Evolutionary conservation across 2,888 invertebrate species (phyloP).

Genomic region (Siphonodentalium dalli): DNA sequence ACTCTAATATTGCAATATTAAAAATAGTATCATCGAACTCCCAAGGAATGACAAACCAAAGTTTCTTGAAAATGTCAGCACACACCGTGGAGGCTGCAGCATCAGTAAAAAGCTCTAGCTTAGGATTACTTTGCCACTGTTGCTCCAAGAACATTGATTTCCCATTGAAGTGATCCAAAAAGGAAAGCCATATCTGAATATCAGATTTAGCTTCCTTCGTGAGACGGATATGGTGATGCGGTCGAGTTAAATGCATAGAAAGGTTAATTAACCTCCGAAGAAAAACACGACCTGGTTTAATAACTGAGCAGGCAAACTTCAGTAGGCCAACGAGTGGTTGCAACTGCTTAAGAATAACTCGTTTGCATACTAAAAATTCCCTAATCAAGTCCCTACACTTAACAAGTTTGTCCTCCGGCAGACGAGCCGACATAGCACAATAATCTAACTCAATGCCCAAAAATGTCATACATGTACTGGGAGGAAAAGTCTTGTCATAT

Average conservation of each 20-base stretch:
- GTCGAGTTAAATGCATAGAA: background rate
- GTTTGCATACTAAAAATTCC: background rate
- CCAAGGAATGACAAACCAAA: conserved; percentile 8
- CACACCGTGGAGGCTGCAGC: conserved; percentile 3
- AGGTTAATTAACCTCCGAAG: conserved; percentile 7
- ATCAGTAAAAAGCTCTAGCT: background rate
- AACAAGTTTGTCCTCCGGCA: background rate
- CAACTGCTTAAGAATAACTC: background rate
- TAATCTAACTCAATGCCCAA: conserved; percentile 2
- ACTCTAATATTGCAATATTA: conserved; percentile 3
- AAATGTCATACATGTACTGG: background rate
- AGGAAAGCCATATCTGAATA: background rate
- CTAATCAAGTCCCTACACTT: background rate
- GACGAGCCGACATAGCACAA: background rate
- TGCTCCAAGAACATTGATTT: background rate
- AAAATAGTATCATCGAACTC: background rate
- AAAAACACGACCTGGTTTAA: conserved; percentile 5
- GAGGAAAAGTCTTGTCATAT: background rate
- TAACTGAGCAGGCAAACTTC: conserved; percentile 10
- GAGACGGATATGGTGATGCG: background rate
- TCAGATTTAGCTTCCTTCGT: conserved; percentile 5
- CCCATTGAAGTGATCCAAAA: conserved; percentile 8
- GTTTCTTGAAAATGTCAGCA: background rate
- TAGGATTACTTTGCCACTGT: background rate
- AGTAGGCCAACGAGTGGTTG: conserved; percentile 3